phyloP scores from a whole-genome alignment of 1,140 invertebrate species.

The Solenopsis invicta region DNA sequence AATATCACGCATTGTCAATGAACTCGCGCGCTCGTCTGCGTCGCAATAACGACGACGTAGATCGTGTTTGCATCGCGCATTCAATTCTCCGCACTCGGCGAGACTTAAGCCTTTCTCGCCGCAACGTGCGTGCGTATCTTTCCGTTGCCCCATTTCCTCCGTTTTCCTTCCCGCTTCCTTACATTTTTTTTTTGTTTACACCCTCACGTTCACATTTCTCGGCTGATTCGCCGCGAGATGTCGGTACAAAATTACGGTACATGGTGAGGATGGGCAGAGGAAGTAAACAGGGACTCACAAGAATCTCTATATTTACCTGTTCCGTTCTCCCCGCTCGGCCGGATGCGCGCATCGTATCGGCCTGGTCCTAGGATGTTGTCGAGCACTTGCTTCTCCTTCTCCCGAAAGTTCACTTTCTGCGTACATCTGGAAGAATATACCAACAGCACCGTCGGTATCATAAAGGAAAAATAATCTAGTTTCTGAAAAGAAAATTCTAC shows the following conservation, averaged over 20 bases:
- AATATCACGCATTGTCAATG: constrained; percentile 20
- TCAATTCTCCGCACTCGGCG: constrained; percentile 39
- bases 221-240: constrained; percentile 52
- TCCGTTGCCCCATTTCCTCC: not conserved
- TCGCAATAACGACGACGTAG: constrained; percentile 33
- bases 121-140: constrained; percentile 14
- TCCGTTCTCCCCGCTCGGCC: constrained; percentile 96
- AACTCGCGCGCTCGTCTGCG: constrained; percentile 26
- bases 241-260: constrained; percentile 55
- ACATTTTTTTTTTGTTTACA: constrained; percentile 23
- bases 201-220: constrained; percentile 33
- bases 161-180: constrained; percentile 5
- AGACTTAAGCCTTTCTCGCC: constrained; percentile 34
- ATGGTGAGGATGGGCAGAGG: constrained; percentile 59
- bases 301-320: constrained; percentile 92
- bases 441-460: not conserved
- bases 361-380: constrained; percentile 96
- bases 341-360: constrained; percentile 96
- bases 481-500: not conserved
- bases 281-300: constrained; percentile 56
- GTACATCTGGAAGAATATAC: constrained; percentile 81
- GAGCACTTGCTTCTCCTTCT: constrained; percentile 97
- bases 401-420: constrained; percentile 93
- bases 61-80: constrained; percentile 35
- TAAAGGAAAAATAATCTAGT: not conserved